Evolutionary conservation across 2,113 vertebrate genomes (phyloP).

Genomic region (Tricholaema leucomelas): DNA sequence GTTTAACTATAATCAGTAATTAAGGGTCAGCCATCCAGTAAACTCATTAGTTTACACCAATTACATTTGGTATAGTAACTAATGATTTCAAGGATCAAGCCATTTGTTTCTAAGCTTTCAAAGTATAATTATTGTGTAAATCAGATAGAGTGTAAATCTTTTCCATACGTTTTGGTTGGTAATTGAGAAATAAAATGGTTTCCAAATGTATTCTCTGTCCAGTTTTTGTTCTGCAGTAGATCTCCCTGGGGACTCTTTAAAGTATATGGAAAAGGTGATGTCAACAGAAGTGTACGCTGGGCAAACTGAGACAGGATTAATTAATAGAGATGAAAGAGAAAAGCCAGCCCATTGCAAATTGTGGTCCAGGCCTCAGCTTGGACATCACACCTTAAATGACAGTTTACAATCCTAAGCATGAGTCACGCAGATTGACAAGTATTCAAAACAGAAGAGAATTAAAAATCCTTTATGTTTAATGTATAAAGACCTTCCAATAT

Average conservation of each 20-base stretch:
- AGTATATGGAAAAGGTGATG: slow-evolving; percentile 85
- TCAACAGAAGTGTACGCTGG: slow-evolving; percentile 80
- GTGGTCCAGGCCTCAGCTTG: slow-evolving; percentile 58
- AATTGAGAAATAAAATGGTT: slow-evolving; percentile 90
- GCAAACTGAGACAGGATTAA: slow-evolving; percentile 82
- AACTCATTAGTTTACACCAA: slow-evolving; percentile 86
- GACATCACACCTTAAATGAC: slow-evolving; percentile 73
- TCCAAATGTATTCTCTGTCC: slow-evolving; percentile 86
- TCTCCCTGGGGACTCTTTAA: slow-evolving; percentile 84
- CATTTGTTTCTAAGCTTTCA: slow-evolving; percentile 83
- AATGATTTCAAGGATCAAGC: slow-evolving; percentile 82
- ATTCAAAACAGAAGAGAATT: slow-evolving; percentile 70
- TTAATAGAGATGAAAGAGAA: slow-evolving; percentile 86
- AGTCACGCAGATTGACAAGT: slow-evolving; percentile 54
- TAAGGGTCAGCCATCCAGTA: slow-evolving; percentile 81
- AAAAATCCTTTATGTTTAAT: slow-evolving; percentile 65
- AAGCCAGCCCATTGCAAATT: slow-evolving; percentile 76
- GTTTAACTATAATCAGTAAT: slow-evolving; percentile 84
- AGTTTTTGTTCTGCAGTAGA: slow-evolving; percentile 79
- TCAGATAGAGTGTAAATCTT: slow-evolving; percentile 84
- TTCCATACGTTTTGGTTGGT: slow-evolving; percentile 86
- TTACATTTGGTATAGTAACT: slow-evolving; percentile 84
- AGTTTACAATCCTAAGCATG: slow-evolving; percentile 47
- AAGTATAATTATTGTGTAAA: slow-evolving; percentile 87
- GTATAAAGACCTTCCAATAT: slow-evolving; percentile 67